Evolutionary conservation across 2,888 invertebrate genomes (phyloP).

Genomic region (Synergus umbraculus): DNA sequence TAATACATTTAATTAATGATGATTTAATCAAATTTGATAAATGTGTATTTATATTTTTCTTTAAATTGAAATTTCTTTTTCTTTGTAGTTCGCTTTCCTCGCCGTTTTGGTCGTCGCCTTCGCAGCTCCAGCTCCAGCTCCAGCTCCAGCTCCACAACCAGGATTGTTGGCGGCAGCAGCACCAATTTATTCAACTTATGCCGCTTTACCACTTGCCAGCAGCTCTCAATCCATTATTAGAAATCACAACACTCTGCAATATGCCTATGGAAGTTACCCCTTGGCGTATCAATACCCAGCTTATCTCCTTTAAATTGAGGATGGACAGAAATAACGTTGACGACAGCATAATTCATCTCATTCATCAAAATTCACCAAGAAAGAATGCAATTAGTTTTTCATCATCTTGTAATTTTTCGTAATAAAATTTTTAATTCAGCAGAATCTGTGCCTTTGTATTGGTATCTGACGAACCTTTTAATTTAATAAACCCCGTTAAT

Average conservation of each 20-base stretch:
- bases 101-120: slow-evolving; percentile 27
- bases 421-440: slow-evolving; percentile 26
- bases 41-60: neutral
- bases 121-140: slow-evolving; percentile 28
- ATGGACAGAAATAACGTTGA: neutral
- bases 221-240: slow-evolving; percentile 24
- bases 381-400: neutral
- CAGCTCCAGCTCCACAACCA: neutral
- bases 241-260: slow-evolving; percentile 13
- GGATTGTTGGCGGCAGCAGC: neutral
- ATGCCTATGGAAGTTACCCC: neutral
- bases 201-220: slow-evolving; percentile 23
- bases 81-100: slow-evolving; percentile 5
- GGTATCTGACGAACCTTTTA: too few relatives aligned
- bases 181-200: neutral
- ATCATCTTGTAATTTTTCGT: neutral
- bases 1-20: neutral
- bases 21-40: neutral
- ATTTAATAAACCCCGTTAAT: too few relatives aligned
- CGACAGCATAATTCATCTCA: neutral
- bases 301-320: neutral
- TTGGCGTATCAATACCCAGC: neutral
- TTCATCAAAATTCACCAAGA: slow-evolving; percentile 11
- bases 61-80: neutral
- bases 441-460: neutral